Conservation (phyloP, 2,888 invertebrate species). For the Clistopyga incitator region DNA sequence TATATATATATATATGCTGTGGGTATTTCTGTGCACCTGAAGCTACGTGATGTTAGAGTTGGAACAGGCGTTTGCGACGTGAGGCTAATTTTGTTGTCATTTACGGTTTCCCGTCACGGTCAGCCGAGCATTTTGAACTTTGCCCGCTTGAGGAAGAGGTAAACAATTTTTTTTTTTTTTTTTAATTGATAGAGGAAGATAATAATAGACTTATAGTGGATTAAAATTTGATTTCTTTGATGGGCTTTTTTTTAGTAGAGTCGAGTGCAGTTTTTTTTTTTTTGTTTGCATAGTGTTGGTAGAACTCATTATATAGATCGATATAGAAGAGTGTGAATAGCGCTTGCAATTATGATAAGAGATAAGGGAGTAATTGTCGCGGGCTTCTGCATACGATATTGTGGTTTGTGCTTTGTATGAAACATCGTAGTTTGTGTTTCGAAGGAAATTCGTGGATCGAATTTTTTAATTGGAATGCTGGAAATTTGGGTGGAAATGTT, state of each 20-base stretch:
- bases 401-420: too few species aligned
- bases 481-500: too few species aligned
- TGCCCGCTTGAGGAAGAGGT: background rate
- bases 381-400: background rate
- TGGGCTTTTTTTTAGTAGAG: background rate
- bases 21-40: background rate
- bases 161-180: too few species aligned
- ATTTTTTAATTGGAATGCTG: too few species aligned
- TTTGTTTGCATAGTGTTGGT: background rate
- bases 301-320: too few species aligned
- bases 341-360: background rate
- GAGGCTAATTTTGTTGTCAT: conserved; percentile 59
- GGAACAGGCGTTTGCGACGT: conserved; percentile 34
- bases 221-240: background rate
- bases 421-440: too few species aligned
- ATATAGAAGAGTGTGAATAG: background rate
- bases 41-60: background rate
- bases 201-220: background rate
- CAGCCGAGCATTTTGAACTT: conserved; percentile 20
- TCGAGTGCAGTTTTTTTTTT: background rate
- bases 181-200: too few species aligned
- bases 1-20: too few species aligned
- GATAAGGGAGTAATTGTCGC: background rate
- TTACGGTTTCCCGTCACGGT: background rate
- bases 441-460: too few species aligned